Conservation (phyloP, 1,140 invertebrate species). For the Ips typographus region DNA sequence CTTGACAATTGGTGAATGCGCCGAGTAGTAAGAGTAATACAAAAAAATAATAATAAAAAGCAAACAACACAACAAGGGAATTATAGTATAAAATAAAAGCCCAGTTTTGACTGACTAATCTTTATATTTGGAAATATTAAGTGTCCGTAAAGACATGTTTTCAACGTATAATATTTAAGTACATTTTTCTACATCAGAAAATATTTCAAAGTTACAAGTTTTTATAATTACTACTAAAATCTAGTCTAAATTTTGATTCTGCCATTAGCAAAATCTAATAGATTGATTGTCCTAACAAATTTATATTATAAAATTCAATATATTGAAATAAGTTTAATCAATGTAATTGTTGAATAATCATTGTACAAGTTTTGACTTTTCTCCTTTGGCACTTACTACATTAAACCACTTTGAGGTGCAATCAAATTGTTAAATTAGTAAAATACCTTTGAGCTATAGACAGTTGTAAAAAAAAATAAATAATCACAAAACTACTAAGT, state of each 20-base stretch:
- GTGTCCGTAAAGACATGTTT: too few species aligned
- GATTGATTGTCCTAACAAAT: constrained; percentile 35
- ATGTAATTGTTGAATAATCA: not conserved
- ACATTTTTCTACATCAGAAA: not conserved
- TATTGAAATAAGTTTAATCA: not conserved
- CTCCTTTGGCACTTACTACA: not conserved
- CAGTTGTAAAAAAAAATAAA: not conserved
- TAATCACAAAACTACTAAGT: not conserved
- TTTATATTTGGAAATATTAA: too few species aligned
- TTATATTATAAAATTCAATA: constrained; percentile 23
- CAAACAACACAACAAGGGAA: too few species aligned
- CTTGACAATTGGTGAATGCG: too few species aligned
- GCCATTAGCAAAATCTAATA: not conserved
- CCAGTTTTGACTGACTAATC: too few species aligned
- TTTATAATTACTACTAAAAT: not conserved
- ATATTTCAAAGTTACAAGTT: not conserved
- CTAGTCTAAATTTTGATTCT: constrained; percentile 5
- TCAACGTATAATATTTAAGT: too few species aligned
- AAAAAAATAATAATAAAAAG: too few species aligned
- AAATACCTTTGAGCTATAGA: not conserved
- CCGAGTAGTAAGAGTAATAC: too few species aligned
- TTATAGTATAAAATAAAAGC: too few species aligned
- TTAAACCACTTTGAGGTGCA: not conserved
- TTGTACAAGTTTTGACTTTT: too few species aligned
- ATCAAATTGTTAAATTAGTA: not conserved